These are phyloP conservation scores for Platalea minor DNA, from an alignment of 2,797 vertebrate species.

Conservation along the genomic window DNA sequence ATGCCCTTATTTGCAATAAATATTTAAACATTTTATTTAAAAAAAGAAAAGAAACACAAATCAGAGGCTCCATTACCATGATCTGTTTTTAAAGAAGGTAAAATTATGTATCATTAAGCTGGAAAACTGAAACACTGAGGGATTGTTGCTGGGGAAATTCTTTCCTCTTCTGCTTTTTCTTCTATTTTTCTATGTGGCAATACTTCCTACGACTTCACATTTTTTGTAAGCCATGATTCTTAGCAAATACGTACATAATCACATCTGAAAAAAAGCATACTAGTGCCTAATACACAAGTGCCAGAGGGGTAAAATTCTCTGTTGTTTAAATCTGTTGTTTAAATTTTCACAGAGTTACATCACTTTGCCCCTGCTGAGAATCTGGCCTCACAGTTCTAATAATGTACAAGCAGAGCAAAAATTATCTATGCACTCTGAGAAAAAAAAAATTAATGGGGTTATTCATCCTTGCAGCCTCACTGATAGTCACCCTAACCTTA, in stretches of 20 bases:
- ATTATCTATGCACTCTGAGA: background rate
- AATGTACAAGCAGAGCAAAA: background rate
- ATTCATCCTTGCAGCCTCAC: background rate
- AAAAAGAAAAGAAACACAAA: background rate
- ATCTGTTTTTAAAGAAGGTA: background rate
- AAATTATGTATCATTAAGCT: background rate
- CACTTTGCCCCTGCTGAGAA: background rate
- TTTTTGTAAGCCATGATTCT: background rate
- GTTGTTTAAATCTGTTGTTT: background rate
- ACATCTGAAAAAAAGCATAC: background rate
- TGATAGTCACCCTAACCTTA: background rate
- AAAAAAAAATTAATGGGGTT: background rate
- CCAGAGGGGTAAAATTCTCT: background rate
- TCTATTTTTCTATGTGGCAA: background rate
- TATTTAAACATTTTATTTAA: slow-evolving; percentile 8
- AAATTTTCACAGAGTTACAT: background rate
- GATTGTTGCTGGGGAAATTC: background rate
- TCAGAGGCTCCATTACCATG: background rate
- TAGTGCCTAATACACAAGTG: background rate
- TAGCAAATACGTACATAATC: background rate
- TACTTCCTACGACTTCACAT: background rate
- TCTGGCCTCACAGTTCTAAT: background rate
- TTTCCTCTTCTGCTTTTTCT: background rate
- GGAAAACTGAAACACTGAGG: background rate
- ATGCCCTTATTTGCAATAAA: slow-evolving; percentile 8